Percentiles rank a stretch among this genome's conserved stretches.
Evolutionary conservation across 2,113 vertebrate species (phyloP).

Genomic region (Xyrauchen texanus): DNA sequence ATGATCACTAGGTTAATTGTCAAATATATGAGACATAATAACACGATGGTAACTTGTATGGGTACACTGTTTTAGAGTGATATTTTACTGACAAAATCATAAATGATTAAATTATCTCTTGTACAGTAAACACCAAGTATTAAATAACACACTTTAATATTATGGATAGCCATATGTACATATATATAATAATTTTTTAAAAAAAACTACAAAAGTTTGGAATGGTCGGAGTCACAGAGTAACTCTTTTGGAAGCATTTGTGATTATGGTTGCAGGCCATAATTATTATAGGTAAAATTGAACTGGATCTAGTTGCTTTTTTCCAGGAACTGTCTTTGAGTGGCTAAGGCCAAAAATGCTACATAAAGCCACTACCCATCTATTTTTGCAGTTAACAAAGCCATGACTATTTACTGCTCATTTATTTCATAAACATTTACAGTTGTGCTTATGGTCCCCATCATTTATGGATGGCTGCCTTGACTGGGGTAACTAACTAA

Average conservation of each 20-base stretch:
- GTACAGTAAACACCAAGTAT: neutral
- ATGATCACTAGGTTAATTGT: neutral
- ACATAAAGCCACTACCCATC: neutral
- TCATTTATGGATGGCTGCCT: too few relatives aligned
- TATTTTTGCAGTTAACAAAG: neutral
- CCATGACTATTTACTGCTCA: neutral
- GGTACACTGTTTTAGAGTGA: neutral
- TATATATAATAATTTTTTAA: too few relatives aligned
- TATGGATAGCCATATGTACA: conserved; percentile 29
- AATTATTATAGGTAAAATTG: neutral
- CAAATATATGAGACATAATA: too few relatives aligned
- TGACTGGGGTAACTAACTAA: neutral
- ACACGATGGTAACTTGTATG: too few relatives aligned
- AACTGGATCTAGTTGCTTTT: too few relatives aligned
- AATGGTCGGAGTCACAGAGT: conserved; percentile 6
- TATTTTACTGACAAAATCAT: neutral
- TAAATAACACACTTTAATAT: neutral
- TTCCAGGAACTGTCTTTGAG: neutral
- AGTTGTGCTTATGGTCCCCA: neutral
- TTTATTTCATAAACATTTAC: neutral
- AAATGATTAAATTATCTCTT: too few relatives aligned
- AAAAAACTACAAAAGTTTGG: conserved; percentile 4
- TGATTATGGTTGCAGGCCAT: neutral
- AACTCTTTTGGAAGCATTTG: conserved; percentile 2
- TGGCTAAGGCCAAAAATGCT: neutral